These are phyloP conservation scores for Polyergus mexicanus DNA, from an alignment of 1,140 invertebrate genomes.

Conservation along the genomic window DNA sequence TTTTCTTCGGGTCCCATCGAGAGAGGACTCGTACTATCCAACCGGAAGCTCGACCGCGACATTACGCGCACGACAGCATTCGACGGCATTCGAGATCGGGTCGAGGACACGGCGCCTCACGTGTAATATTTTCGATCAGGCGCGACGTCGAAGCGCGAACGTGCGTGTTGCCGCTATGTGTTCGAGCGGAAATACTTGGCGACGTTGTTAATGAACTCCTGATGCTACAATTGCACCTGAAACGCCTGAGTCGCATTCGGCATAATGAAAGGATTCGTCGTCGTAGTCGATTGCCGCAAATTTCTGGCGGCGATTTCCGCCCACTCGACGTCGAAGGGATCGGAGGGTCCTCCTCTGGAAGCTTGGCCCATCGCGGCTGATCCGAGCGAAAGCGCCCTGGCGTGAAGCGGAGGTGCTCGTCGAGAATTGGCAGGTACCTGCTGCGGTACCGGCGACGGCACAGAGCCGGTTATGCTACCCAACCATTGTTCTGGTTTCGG, in stretches of 20 bases:
- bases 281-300: slow-evolving; percentile 85
- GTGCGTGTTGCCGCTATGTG: slow-evolving; percentile 73
- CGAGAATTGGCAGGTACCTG: slow-evolving; percentile 85
- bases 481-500: slow-evolving; percentile 93
- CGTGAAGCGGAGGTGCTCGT: slow-evolving; percentile 88
- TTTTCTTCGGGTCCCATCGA: background rate
- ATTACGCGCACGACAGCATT: background rate
- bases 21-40: too few species aligned
- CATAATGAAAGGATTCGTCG: slow-evolving; percentile 85
- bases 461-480: slow-evolving; percentile 89
- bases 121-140: slow-evolving; percentile 69
- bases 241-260: slow-evolving; percentile 88
- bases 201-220: slow-evolving; percentile 83
- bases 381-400: slow-evolving; percentile 88
- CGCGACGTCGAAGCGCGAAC: slow-evolving; percentile 56
- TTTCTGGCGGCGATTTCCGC: slow-evolving; percentile 88
- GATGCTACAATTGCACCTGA: slow-evolving; percentile 89
- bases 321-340: slow-evolving; percentile 96
- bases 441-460: slow-evolving; percentile 79
- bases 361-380: slow-evolving; percentile 83
- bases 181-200: slow-evolving; percentile 81
- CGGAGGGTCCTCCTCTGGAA: slow-evolving; percentile 84
- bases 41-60: background rate
- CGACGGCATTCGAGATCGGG: background rate
- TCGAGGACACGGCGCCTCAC: slow-evolving; percentile 18